These are phyloP conservation scores for Ecliptopera silaceata DNA, from an alignment of 2,888 invertebrate genomes.

Conservation along the genomic window DNA sequence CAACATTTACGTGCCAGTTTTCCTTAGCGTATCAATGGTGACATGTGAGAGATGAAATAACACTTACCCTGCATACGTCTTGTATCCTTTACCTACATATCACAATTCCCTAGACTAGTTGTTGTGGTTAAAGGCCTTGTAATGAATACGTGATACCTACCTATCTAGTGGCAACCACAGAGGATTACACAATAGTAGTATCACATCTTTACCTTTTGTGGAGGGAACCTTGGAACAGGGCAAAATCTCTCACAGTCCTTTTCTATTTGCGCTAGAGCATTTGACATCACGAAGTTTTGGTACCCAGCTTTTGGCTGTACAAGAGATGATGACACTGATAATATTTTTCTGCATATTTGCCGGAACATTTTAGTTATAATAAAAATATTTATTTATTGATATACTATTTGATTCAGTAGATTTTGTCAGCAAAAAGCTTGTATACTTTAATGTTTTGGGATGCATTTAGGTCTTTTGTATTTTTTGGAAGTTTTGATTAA, in stretches of 20 bases:
- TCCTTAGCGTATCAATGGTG: no score
- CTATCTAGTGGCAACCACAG: slow-evolving; percentile 18
- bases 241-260: slow-evolving; percentile 60
- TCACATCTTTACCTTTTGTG: slow-evolving; percentile 58
- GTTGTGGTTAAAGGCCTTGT: slow-evolving; percentile 6
- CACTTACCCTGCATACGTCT: no score
- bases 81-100: not conserved
- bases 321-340: slow-evolving; percentile 13
- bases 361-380: slow-evolving; percentile 31
- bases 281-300: slow-evolving; percentile 62
- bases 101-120: slow-evolving; percentile 1
- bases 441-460: not conserved
- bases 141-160: slow-evolving; percentile 11
- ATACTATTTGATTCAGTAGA: not conserved
- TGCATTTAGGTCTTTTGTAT: slow-evolving; percentile 21
- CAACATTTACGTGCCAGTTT: no score
- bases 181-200: not conserved
- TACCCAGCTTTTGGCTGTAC: slow-evolving; percentile 41
- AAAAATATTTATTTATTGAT: not conserved
- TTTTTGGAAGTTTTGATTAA: slow-evolving; percentile 12
- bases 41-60: no score
- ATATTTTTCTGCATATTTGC: slow-evolving; percentile 22
- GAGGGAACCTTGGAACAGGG: slow-evolving; percentile 55
- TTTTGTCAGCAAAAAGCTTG: not conserved
- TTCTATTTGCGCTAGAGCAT: slow-evolving; percentile 58